phyloP scores from a whole-genome alignment of 2,113 vertebrate species.

The Anhinga anhinga region DNA sequence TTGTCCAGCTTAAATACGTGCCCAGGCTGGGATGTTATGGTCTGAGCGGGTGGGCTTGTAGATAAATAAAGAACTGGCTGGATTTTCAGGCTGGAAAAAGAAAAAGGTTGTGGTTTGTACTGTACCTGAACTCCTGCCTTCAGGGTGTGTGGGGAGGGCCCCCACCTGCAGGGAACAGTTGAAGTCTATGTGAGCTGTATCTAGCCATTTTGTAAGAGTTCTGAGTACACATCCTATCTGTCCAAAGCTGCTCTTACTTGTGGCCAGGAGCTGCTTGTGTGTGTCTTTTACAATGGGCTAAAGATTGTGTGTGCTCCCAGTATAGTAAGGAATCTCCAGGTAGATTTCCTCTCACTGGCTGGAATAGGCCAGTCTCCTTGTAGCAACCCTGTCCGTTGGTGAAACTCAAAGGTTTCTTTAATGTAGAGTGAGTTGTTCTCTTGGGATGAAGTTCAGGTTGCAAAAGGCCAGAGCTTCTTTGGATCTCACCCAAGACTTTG shows the following conservation, averaged over 20 bases:
- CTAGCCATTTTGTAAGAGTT: background rate
- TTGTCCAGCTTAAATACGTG: background rate
- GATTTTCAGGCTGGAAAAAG: background rate
- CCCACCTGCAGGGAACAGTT: background rate
- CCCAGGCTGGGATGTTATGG: background rate
- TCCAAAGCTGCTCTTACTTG: background rate
- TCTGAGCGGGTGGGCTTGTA: background rate
- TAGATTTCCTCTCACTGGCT: background rate
- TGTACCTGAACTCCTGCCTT: background rate
- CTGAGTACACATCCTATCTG: rapidly evolving
- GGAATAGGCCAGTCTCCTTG: background rate
- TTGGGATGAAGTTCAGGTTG: background rate
- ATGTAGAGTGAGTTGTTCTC: background rate
- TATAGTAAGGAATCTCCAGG: background rate
- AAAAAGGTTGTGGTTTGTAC: background rate
- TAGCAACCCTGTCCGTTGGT: background rate
- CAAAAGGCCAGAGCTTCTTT: background rate
- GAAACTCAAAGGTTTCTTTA: background rate
- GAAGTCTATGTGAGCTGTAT: background rate
- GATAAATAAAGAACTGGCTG: background rate
- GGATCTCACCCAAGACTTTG: background rate
- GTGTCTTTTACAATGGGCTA: background rate
- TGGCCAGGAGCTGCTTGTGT: background rate
- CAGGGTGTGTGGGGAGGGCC: too few species aligned
- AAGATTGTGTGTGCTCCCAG: background rate